A percentile compares a stretch with the other conserved stretches of the same genome.
These are phyloP conservation scores for Oxycera nigricornis DNA, from an alignment of 2,888 invertebrate genomes.

Conservation along the genomic window DNA sequence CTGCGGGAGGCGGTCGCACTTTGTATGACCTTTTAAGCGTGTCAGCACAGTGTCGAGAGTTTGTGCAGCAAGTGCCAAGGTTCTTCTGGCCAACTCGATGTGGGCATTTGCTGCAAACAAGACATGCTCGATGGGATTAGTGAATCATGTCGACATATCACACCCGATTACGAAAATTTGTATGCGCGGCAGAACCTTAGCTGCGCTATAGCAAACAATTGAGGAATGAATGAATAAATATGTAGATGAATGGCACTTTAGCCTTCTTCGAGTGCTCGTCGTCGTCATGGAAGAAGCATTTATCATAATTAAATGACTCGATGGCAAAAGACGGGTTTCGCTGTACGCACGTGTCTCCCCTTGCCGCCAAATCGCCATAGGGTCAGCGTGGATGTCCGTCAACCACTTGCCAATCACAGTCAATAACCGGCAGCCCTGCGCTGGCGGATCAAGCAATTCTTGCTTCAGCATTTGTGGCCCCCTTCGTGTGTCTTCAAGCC, in stretches of 20 bases:
- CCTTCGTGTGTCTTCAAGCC: not conserved
- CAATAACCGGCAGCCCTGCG: conserved; percentile 21
- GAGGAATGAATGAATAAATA: not conserved
- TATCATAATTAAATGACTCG: conserved; percentile 29
- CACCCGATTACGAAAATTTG: conserved; percentile 16
- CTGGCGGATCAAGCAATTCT: not conserved
- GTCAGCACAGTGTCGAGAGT: not conserved
- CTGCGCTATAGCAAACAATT: not conserved
- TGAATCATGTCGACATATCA: conserved; percentile 23
- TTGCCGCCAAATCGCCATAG: not conserved
- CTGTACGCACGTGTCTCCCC: not conserved
- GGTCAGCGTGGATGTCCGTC: not conserved
- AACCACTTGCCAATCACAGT: conserved; percentile 28
- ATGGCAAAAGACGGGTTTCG: conserved; percentile 18
- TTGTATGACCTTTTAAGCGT: not conserved
- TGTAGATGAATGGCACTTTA: conserved; percentile 15
- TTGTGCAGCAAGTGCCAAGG: not conserved
- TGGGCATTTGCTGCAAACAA: not conserved
- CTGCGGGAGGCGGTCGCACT: not conserved
- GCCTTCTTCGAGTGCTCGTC: not conserved
- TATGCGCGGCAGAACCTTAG: conserved; percentile 10
- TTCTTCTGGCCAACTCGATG: not conserved
- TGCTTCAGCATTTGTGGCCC: not conserved
- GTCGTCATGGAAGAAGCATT: conserved; percentile 16
- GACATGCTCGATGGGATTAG: not conserved